Evolutionary conservation across 37 sponge, comb jelly and placozoan species (phyloP).

Genomic region (Aphrocallistes beatrix): DNA sequence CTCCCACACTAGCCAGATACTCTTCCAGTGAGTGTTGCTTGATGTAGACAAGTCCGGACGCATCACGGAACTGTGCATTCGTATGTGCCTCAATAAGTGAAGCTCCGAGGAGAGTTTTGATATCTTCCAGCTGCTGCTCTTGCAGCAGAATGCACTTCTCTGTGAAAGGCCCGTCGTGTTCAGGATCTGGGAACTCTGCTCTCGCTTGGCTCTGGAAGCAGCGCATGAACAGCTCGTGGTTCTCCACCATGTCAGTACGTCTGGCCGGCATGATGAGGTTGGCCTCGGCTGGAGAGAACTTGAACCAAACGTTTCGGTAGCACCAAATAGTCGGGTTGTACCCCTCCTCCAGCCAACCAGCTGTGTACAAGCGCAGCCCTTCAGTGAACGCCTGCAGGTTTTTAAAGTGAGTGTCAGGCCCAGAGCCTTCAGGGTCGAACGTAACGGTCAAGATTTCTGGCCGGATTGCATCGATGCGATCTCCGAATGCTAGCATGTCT

Average conservation of each 20-base stretch:
- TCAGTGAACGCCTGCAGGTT: background rate
- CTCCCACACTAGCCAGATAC: background rate
- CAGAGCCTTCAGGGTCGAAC: conserved; percentile 2
- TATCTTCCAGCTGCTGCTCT: background rate
- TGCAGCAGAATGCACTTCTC: background rate
- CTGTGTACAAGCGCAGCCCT: background rate
- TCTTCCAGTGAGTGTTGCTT: background rate
- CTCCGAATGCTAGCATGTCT: background rate
- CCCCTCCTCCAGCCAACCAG: background rate
- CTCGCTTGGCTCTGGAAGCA: conserved; percentile 8
- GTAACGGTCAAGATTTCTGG: background rate
- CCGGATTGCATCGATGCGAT: background rate
- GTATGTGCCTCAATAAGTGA: background rate
- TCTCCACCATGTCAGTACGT: background rate
- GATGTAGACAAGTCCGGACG: background rate
- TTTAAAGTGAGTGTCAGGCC: background rate
- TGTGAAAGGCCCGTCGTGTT: background rate
- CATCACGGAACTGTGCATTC: background rate
- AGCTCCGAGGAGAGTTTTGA: background rate
- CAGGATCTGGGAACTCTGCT: background rate
- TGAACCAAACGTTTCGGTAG: background rate
- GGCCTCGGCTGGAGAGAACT: background rate
- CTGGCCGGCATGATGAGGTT: background rate
- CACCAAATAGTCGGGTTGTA: conserved; percentile 17
- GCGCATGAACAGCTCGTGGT: background rate